Percentiles rank a stretch among this genome's conserved stretches.
Evolutionary conservation across 2,888 invertebrate genomes (phyloP).

Genomic region (Agriopis aurantiaria): DNA sequence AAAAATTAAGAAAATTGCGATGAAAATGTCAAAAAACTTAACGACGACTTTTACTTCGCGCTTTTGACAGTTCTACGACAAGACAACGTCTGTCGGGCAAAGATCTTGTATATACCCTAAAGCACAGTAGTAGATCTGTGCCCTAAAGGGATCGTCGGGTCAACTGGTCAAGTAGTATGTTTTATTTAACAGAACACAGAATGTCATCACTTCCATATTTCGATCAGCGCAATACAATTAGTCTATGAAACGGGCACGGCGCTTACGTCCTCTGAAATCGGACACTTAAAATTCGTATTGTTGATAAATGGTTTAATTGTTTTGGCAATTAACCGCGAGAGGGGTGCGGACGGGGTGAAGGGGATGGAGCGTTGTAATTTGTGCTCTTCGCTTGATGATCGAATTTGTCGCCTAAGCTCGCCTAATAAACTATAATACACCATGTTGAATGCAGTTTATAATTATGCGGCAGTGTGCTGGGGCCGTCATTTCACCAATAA

Average conservation of each 20-base stretch:
- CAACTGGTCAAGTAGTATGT: too few species aligned
- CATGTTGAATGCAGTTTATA: slow-evolving; percentile 23
- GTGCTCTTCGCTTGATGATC: slow-evolving; percentile 44
- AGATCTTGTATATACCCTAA: too few species aligned
- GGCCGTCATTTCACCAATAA: slow-evolving; percentile 6
- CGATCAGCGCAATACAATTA: slow-evolving; percentile 25
- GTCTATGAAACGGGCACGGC: slow-evolving; percentile 45
- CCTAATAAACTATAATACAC: slow-evolving; percentile 30
- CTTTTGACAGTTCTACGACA: too few species aligned
- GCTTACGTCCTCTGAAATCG: slow-evolving; percentile 55
- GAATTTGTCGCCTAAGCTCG: slow-evolving; percentile 42
- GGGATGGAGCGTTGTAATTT: slow-evolving; percentile 45
- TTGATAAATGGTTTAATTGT: slow-evolving; percentile 79
- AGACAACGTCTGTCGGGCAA: too few species aligned
- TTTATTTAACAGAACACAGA: not conserved
- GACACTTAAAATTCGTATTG: slow-evolving; percentile 66
- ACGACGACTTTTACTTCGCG: too few species aligned
- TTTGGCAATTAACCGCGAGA: slow-evolving; percentile 71
- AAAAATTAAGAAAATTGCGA: too few species aligned
- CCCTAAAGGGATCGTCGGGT: too few species aligned
- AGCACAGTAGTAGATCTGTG: too few species aligned
- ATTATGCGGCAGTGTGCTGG: slow-evolving; percentile 18
- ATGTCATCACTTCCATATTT: slow-evolving; percentile 14
- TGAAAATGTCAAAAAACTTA: too few species aligned
- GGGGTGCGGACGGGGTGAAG: slow-evolving; percentile 39